These are phyloP conservation scores for Ditula angustiorana DNA, from an alignment of 2,888 invertebrate species.

Conservation along the genomic window DNA sequence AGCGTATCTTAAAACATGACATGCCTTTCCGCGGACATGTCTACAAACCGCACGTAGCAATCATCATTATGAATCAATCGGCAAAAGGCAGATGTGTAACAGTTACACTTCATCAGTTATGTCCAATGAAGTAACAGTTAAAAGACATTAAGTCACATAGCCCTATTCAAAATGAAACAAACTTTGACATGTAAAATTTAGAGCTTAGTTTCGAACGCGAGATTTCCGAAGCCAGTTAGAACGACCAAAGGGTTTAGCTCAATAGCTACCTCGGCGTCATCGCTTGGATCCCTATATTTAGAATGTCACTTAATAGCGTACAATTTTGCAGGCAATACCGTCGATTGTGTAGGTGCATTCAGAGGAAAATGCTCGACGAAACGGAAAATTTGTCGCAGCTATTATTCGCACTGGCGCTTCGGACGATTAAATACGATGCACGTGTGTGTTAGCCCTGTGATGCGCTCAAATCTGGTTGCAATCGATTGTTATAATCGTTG, in stretches of 20 bases:
- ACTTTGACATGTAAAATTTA: conserved; percentile 39
- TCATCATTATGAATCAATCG: conserved; percentile 66
- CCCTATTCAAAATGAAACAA: conserved; percentile 17
- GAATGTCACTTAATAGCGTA: conserved; percentile 81
- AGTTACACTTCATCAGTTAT: conserved; percentile 71
- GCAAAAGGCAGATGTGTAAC: conserved; percentile 77
- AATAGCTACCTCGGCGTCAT: conserved; percentile 68
- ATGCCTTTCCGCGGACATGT: conserved; percentile 66
- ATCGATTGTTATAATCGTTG: conserved; percentile 40
- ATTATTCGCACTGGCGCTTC: conserved; percentile 80
- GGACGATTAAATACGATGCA: conserved; percentile 79
- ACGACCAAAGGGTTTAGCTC: conserved; percentile 66
- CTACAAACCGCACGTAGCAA: conserved; percentile 71
- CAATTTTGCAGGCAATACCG: conserved; percentile 80
- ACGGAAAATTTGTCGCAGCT: conserved; percentile 82
- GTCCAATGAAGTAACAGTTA: conserved; percentile 40
- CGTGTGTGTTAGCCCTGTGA: conserved; percentile 58
- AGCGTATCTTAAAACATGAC: conserved; percentile 66
- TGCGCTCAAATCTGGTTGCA: conserved; percentile 53
- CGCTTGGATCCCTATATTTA: conserved; percentile 77
- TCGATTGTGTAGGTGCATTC: conserved; percentile 81
- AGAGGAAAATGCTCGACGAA: conserved; percentile 81
- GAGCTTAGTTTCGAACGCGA: conserved; percentile 45
- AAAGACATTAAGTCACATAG: conserved; percentile 41
- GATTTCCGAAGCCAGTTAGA: conserved; percentile 49